Conservation (phyloP, 1,140 invertebrate genomes). For the Lordiphosa mommai region DNA sequence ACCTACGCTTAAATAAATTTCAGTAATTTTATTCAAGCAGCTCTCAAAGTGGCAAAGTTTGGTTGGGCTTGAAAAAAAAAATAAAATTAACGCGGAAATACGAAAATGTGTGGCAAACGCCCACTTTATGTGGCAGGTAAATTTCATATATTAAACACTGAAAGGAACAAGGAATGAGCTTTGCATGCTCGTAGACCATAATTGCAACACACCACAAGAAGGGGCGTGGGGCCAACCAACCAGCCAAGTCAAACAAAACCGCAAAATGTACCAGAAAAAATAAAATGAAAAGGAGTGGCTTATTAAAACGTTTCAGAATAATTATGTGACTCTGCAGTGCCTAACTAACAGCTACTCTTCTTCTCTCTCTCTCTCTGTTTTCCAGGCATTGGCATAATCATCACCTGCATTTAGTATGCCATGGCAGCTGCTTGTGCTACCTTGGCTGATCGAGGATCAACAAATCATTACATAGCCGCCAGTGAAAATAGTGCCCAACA, state of each 20-base stretch:
- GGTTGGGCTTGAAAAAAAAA: slow-evolving; percentile 33
- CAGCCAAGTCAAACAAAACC: slow-evolving; percentile 19
- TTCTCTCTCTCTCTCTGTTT: background rate
- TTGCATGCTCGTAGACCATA: slow-evolving; percentile 69
- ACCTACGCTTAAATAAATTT: no score
- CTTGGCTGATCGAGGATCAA: slow-evolving; percentile 28
- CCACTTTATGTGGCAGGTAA: slow-evolving; percentile 51
- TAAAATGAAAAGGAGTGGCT: no score
- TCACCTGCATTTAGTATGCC: slow-evolving; percentile 45
- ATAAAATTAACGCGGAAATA: slow-evolving; percentile 53
- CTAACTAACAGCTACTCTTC: no score
- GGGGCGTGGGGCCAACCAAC: slow-evolving; percentile 42
- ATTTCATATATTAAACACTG: slow-evolving; percentile 59
- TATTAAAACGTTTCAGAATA: no score
- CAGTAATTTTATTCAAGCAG: background rate
- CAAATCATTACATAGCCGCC: slow-evolving; percentile 27
- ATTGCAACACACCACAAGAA: slow-evolving; percentile 62
- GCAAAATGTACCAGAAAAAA: slow-evolving; percentile 11
- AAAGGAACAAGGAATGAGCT: slow-evolving; percentile 24
- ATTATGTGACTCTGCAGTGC: no score
- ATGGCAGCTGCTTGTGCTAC: slow-evolving; percentile 47
- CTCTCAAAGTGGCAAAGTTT: slow-evolving; percentile 4
- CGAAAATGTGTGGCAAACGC: slow-evolving; percentile 66
- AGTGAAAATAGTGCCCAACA: slow-evolving; percentile 58
- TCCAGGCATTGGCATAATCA: slow-evolving; percentile 21